Percentiles rank a stretch among this genome's conserved stretches.
These are phyloP conservation scores for Drosophila macrospina DNA, from an alignment of 2,888 invertebrate species.

Conservation along the genomic window DNA sequence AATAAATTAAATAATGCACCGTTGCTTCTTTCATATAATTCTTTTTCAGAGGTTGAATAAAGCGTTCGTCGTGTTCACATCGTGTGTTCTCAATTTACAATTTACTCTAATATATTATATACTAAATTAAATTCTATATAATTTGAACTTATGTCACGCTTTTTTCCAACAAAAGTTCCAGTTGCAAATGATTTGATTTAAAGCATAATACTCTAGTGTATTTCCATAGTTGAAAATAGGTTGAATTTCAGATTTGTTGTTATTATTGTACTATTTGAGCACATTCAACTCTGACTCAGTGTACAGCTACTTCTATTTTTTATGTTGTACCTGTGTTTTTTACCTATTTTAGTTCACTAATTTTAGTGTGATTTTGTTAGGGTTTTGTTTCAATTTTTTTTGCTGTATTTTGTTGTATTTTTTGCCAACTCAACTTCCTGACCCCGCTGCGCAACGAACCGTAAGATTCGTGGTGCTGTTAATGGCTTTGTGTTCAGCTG, in stretches of 20 bases:
- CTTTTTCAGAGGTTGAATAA: too few species aligned
- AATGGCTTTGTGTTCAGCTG: constrained; percentile 58
- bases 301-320: constrained; percentile 5
- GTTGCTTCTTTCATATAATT: too few species aligned
- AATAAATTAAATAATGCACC: too few species aligned
- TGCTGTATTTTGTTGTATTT: constrained; percentile 53
- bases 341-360: constrained; percentile 50
- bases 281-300: constrained; percentile 44
- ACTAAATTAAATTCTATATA: background rate
- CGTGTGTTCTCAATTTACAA: too few species aligned
- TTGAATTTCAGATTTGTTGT: constrained; percentile 21
- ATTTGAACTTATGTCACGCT: background rate
- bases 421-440: constrained; percentile 62
- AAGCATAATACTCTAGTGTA: constrained; percentile 6
- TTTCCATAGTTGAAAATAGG: constrained; percentile 14
- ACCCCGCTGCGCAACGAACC: constrained; percentile 74
- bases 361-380: constrained; percentile 39
- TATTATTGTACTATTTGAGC: constrained; percentile 26
- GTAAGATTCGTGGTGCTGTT: constrained; percentile 58
- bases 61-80: too few species aligned
- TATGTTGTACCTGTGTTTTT: constrained; percentile 4
- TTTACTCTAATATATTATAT: too few species aligned
- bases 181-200: background rate
- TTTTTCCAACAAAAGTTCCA: background rate
- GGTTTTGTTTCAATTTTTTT: constrained; percentile 26